Base-by-base conservation (phyloP, 2,888 invertebrate species). In the Diloba caeruleocephala region DNA sequence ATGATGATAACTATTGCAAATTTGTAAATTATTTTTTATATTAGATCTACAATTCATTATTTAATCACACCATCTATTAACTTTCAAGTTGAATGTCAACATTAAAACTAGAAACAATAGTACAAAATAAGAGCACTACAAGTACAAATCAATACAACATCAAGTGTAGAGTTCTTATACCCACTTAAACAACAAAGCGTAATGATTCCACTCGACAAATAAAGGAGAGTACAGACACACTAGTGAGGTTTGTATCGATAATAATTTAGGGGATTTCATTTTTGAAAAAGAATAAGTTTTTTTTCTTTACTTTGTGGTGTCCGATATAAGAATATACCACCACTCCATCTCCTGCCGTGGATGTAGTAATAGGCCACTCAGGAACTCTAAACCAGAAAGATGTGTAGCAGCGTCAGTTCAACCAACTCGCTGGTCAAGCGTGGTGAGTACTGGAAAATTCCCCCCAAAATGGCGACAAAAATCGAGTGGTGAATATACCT, bases 181-280 rank as follows among this genome's bases (percentile, higher is more conserved):
- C 60, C 67, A 67, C 67, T 71, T 73, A 54, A 56, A 63, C 59
- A 69, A 81, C 81, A 82, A 78, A 78, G 80, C 80, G 70, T 87
- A 88, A 88, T 88, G 85, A 85, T 80, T 76, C 72, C 74, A 77
- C 78, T 82, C 74, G 60, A 81, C 73, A 81, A 85, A 84, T 81
- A 83, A 85, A 85, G 79, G 77, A 79, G 74, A 82, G 73, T 74
- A 70, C 42, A 65, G 44, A 57, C 48, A 25, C 10, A 37, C 31
- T 71, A 71, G 71, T 66, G 71, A 56, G 67, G 71, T 43, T 1
- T n/a, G n/a, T 0, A 15, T 33, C 3, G 6, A 13, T 6, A 5
- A 29, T 26, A 34, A 39, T 39, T 5, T 17, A 12, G 32, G 39
- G 29, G 61, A 41, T 10, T 1, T 15, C 0, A 14, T 51, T 7